A percentile compares a stretch with the other conserved stretches of the same genome.
Conservation (phyloP, 2,888 invertebrate genomes). For the Bursaphelenchus okinawaensis region DNA sequence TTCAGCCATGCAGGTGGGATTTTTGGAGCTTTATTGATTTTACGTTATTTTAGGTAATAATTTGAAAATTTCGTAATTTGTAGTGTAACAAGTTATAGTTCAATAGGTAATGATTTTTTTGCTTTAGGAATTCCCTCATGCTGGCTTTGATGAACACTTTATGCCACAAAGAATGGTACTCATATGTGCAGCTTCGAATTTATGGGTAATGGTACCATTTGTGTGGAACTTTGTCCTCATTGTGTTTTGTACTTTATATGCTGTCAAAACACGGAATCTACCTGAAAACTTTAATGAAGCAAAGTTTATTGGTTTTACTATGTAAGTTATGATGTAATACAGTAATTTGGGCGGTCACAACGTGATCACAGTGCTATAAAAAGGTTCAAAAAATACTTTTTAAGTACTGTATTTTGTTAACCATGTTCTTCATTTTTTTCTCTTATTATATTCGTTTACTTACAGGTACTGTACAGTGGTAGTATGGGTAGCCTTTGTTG, state of each 20-base stretch:
- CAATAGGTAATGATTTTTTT: too few relatives aligned
- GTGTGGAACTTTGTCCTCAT: constrained; percentile 71
- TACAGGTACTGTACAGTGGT: constrained; percentile 56
- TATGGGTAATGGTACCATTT: constrained; percentile 75
- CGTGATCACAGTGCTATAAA: too few relatives aligned
- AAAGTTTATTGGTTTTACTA: constrained; percentile 74
- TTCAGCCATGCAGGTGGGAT: constrained; percentile 62
- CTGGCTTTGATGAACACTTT: constrained; percentile 39
- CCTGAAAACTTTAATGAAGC: constrained; percentile 95
- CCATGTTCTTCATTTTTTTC: constrained; percentile 64
- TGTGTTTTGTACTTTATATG: constrained; percentile 83
- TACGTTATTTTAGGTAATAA: too few relatives aligned
- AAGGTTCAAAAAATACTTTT: too few relatives aligned
- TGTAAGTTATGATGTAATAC: too few relatives aligned
- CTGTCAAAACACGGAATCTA: constrained; percentile 87
- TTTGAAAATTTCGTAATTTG: too few relatives aligned
- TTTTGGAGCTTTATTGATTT: not conserved
- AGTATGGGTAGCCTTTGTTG: constrained; percentile 91
- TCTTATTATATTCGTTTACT: constrained; percentile 64
- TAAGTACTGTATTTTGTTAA: too few relatives aligned
- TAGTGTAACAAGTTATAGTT: too few relatives aligned
- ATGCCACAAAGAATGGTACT: constrained; percentile 56
- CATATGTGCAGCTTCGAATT: constrained; percentile 62
- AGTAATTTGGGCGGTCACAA: too few relatives aligned
- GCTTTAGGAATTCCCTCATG: constrained; percentile 61